A percentile compares a stretch with the other conserved stretches of the same genome.
These are phyloP conservation scores for Mnemiopsis leidyi DNA, from an alignment of 37 sponge, comb jelly and placozoan genomes.

Conservation along the genomic window DNA sequence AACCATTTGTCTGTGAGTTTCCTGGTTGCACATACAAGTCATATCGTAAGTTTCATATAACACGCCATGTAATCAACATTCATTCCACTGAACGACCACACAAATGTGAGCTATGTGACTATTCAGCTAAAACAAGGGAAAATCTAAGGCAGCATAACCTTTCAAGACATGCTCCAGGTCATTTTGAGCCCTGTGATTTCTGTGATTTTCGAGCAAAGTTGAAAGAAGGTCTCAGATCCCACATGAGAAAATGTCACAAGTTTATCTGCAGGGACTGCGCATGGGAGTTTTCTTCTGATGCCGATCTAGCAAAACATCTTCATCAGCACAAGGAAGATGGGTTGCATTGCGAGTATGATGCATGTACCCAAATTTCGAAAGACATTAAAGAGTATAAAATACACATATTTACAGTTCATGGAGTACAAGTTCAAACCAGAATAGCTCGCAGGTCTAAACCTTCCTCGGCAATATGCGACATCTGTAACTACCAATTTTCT, in stretches of 20 bases:
- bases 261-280: neutral
- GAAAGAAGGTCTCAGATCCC: neutral
- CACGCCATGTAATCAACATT: neutral
- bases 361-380: neutral
- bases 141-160: neutral
- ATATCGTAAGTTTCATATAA: neutral
- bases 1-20: slow-evolving; percentile 54
- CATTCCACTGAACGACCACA: neutral
- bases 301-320: neutral
- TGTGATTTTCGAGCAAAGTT: slow-evolving; percentile 25
- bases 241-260: neutral
- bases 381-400: neutral
- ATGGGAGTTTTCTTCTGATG: slow-evolving; percentile 16
- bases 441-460: neutral
- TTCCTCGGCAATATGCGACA: neutral
- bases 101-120: slow-evolving; percentile 29
- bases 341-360: neutral
- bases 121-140: neutral
- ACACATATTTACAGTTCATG: slow-evolving; percentile 10
- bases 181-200: slow-evolving; percentile 14
- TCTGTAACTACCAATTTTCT: neutral
- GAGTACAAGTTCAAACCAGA: neutral
- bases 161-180: neutral
- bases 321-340: neutral
- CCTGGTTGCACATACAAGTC: neutral